Evolutionary conservation across 2,797 vertebrate genomes (phyloP).

Genomic region (Bradypodion ventrale): DNA sequence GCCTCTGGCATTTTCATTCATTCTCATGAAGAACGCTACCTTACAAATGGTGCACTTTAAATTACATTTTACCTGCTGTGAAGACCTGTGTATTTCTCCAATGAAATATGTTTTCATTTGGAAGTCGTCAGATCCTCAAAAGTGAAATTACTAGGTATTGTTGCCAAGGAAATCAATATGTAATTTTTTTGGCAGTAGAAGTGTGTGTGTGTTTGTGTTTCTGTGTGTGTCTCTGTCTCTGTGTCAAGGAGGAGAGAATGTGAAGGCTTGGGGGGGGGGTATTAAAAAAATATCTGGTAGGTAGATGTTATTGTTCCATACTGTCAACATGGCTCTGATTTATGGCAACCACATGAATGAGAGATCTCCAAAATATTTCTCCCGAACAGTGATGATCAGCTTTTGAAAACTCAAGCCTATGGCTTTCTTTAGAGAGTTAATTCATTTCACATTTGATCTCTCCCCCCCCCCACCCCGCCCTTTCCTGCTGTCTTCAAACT

Average conservation of each 20-base stretch:
- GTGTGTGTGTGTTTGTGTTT: neutral
- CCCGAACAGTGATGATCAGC: too few relatives aligned
- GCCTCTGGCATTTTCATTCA: slow-evolving; percentile 49
- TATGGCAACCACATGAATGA: too few relatives aligned
- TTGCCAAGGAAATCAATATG: slow-evolving; percentile 58
- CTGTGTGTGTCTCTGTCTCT: too few relatives aligned
- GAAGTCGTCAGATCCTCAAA: slow-evolving; percentile 61
- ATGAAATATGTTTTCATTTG: slow-evolving; percentile 64
- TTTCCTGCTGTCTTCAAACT: too few relatives aligned
- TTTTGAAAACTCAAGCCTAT: too few relatives aligned
- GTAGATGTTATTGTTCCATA: too few relatives aligned
- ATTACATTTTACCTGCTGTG: slow-evolving; percentile 63
- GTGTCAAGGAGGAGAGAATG: too few relatives aligned
- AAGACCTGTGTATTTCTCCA: slow-evolving; percentile 58
- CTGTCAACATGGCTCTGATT: too few relatives aligned
- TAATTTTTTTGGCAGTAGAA: slow-evolving; percentile 50
- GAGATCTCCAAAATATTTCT: too few relatives aligned
- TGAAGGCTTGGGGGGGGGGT: slow-evolving; percentile 16
- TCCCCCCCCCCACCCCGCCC: too few relatives aligned
- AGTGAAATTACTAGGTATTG: slow-evolving; percentile 56
- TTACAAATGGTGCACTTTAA: slow-evolving; percentile 55
- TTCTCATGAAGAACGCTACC: slow-evolving; percentile 41
- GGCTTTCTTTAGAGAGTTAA: too few relatives aligned
- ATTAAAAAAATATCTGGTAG: slow-evolving; percentile 35
- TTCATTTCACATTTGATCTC: too few relatives aligned